Base-by-base conservation (phyloP, 2,888 invertebrate species). In the Meandrusa payeni region DNA sequence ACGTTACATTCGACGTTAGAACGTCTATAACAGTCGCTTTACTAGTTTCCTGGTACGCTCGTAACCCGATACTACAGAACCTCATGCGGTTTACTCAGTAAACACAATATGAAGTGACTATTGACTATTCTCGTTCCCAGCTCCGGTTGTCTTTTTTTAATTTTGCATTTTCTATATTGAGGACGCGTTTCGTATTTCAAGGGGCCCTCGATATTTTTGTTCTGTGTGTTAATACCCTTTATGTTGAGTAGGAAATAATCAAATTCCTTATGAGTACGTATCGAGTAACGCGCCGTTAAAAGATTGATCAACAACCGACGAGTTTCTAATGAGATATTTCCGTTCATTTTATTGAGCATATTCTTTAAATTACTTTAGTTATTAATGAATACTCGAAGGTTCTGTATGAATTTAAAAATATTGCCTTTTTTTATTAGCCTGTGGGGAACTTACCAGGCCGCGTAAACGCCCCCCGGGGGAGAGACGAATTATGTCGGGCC, bases 71-170 rank as follows among this genome's bases (percentile, higher is more conserved):
- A 83, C 76, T 64, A 66, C 74, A 69, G 76, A 81, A 76, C 75
- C 74, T 76, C 75, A 66, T 75, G 75, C 69, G 80, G 82, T 80
- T 82, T 81, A 72, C 76, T 76, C 75, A 70, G 69, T 71, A 85
- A 83, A 85, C 80, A 83, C 77, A 82, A 81, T 78, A 80, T 80
- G 83, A 79, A 86, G 83, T 81, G 85, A 79, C 83, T 86, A 85
- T 86, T 83, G 86, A 86, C 85, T 86, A 82, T 82, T 83, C 76
- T 66, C 70, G 82, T 82, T 80, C 80, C 73, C 76, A 76, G 63
- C 66, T 50, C 59, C 53, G 60, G 60, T 50, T 65, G 51, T 63
- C 65, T 69, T 74, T 71, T 74, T 75, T 78, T 75, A 69, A 75
- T 78, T 83, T 80, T 72, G 76, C 76, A 68, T 76, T 78, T 78